Conservation (phyloP, 2,113 vertebrate species). For the Verasper variegatus region DNA sequence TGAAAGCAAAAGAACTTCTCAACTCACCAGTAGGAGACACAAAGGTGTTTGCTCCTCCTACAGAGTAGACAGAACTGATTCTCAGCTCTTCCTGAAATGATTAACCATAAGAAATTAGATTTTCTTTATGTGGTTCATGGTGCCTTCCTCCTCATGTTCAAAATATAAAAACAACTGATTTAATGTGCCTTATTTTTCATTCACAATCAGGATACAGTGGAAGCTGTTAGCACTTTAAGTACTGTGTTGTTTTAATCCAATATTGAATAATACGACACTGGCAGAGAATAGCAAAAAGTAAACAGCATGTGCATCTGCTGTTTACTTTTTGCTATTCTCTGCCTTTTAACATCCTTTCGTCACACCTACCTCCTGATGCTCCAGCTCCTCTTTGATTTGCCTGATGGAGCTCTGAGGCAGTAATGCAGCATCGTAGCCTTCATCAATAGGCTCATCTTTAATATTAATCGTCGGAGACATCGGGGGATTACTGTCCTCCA, state of each 20-base stretch:
- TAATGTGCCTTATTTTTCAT: not conserved
- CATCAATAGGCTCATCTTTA: slow-evolving; percentile 98
- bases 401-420: slow-evolving; percentile 82
- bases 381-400: slow-evolving; percentile 94
- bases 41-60: slow-evolving; percentile 84
- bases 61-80: slow-evolving; percentile 98
- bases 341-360: not conserved
- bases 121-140: not conserved
- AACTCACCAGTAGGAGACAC: slow-evolving; percentile 86
- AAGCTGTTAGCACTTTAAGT: no score
- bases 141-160: no score
- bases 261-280: not conserved
- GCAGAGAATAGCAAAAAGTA: no score
- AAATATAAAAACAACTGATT: not conserved
- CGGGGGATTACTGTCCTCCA: slow-evolving; percentile 81
- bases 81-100: slow-evolving; percentile 91
- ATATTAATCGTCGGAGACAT: slow-evolving; percentile 87
- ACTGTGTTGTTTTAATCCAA: no score
- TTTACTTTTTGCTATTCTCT: no score
- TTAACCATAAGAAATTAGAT: not conserved
- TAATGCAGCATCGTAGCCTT: slow-evolving; percentile 94
- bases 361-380: slow-evolving; percentile 89
- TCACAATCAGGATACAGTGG: not conserved
- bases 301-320: not conserved
- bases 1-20: not conserved